Conservation (phyloP, 2,797 vertebrate genomes). For the Coregonus suidteri region DNA sequence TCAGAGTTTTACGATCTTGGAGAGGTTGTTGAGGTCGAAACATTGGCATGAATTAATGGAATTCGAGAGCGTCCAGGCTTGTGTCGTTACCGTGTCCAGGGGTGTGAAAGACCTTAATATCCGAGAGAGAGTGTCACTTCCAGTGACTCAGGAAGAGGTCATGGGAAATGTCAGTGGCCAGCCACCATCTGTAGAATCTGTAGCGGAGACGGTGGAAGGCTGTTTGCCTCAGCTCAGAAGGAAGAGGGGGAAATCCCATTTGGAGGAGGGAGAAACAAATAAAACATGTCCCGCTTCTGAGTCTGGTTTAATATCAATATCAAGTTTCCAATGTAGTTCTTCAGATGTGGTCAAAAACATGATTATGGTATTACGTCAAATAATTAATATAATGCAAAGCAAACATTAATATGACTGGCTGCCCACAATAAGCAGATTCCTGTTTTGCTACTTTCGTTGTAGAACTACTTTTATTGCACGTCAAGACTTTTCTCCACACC, state of each 20-base stretch:
- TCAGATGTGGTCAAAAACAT: background rate
- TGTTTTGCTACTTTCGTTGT: background rate
- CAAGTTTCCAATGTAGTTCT: background rate
- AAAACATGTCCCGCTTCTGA: background rate
- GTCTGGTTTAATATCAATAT: background rate
- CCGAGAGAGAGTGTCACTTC: conserved; percentile 5
- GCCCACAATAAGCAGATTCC: background rate
- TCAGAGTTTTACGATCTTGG: background rate
- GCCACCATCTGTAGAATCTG: background rate
- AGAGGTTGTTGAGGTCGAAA: conserved; percentile 34
- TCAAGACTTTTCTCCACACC: background rate
- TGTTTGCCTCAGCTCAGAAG: background rate
- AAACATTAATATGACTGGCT: background rate
- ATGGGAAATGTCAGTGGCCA: conserved; percentile 10
- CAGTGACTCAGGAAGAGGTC: conserved; percentile 13
- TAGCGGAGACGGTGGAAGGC: background rate
- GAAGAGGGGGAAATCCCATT: background rate
- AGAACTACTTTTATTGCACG: background rate
- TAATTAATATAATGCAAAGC: background rate
- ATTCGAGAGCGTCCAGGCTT: conserved; percentile 27
- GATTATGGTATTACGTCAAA: no score
- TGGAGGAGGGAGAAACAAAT: no score
- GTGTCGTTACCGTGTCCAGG: background rate
- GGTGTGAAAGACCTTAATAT: conserved; percentile 12
- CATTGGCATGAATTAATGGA: conserved; percentile 37